These are phyloP conservation scores for Amphiprion percula DNA, from an alignment of 2,113 vertebrate genomes.

Conservation along the genomic window DNA sequence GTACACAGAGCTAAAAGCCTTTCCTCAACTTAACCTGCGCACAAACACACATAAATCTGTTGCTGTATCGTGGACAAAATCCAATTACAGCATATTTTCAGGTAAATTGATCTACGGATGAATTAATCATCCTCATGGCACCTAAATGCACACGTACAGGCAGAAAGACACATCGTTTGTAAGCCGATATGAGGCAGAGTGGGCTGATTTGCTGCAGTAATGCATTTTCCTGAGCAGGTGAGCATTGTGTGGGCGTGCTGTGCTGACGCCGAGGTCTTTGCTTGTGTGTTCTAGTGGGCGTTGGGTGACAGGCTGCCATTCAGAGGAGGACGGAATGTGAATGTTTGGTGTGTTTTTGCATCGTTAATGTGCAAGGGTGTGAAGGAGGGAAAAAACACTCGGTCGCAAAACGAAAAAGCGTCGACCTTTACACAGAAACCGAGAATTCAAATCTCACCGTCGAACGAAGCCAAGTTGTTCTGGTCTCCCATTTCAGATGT, in stretches of 20 bases:
- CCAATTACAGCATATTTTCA: background rate
- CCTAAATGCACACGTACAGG: constrained; percentile 11
- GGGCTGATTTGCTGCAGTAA: constrained; percentile 60
- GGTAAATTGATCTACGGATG: background rate
- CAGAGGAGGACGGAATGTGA: constrained; percentile 20
- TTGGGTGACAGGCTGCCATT: constrained; percentile 47
- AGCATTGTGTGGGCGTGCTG: constrained; percentile 55
- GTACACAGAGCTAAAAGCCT: too few relatives aligned
- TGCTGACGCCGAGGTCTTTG: constrained; percentile 62
- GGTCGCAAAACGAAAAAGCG: background rate
- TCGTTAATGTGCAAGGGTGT: constrained; percentile 11
- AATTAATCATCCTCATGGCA: constrained; percentile 9
- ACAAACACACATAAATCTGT: constrained; percentile 11
- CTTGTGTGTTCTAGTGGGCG: constrained; percentile 46
- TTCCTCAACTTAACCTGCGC: background rate
- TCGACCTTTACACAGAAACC: constrained; percentile 12
- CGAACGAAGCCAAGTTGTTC: constrained; percentile 88
- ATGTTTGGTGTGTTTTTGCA: constrained; percentile 5
- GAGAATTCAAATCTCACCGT: constrained; percentile 83
- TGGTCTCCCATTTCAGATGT: constrained; percentile 90
- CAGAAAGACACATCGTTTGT: constrained; percentile 41
- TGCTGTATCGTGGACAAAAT: constrained; percentile 7
- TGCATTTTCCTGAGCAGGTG: constrained; percentile 62
- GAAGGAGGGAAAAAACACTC: constrained; percentile 12
- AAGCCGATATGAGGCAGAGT: constrained; percentile 55